Conservation (phyloP, 2,113 vertebrate species). For the Gymnogyps californianus region DNA sequence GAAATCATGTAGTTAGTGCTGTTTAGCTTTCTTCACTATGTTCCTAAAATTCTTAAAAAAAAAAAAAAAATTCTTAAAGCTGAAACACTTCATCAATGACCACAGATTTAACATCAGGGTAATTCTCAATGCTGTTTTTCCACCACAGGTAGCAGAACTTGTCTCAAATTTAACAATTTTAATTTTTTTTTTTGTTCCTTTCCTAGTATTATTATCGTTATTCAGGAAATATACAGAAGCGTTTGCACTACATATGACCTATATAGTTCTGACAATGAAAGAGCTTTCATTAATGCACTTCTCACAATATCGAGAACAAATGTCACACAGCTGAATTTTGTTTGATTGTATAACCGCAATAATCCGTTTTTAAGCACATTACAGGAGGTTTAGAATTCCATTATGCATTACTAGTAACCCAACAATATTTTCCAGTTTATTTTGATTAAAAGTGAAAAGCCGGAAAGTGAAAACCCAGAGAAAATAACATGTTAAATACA, state of each 20-base stretch:
- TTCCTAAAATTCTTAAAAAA: background rate
- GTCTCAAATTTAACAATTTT: background rate
- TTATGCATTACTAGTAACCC: background rate
- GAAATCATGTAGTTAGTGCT: background rate
- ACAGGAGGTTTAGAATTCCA: background rate
- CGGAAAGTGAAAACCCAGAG: background rate
- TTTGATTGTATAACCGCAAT: background rate
- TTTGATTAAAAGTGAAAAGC: background rate
- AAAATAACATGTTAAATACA: background rate
- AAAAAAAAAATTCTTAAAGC: background rate
- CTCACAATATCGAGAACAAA: background rate
- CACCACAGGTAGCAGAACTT: background rate
- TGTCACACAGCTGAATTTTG: background rate
- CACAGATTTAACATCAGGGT: background rate
- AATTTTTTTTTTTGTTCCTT: background rate
- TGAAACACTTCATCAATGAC: background rate
- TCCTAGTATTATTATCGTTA: background rate
- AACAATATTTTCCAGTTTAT: background rate
- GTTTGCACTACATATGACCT: background rate
- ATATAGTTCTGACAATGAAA: background rate
- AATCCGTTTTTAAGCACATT: background rate
- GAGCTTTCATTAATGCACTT: background rate
- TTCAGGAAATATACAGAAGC: background rate
- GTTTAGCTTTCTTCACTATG: background rate
- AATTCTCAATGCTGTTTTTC: background rate